phyloP scores from a whole-genome alignment of 2,888 invertebrate species.

The Dendrolimus pini region DNA sequence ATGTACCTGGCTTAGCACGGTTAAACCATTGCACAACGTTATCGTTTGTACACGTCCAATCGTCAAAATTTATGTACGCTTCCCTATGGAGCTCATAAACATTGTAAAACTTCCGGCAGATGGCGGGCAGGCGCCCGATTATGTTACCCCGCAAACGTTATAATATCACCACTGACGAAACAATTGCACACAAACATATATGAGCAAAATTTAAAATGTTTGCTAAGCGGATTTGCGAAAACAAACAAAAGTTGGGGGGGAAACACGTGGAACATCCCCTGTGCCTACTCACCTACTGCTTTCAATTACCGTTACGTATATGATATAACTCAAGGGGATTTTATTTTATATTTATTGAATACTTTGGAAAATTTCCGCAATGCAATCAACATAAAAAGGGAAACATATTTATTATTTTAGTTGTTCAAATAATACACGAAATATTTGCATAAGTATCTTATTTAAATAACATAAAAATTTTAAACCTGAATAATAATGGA shows the following conservation, averaged over 20 bases:
- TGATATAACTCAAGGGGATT: background rate
- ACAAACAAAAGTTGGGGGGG: conserved; percentile 1
- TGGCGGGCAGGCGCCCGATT: conserved; percentile 57
- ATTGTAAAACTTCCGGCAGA: conserved; percentile 73
- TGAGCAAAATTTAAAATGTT: conserved; percentile 41
- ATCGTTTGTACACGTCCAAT: conserved; percentile 52
- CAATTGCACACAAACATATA: conserved; percentile 29
- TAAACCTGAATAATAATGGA: no score
- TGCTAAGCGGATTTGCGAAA: conserved; percentile 37
- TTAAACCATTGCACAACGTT: conserved; percentile 48
- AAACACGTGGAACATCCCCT: conserved; percentile 3
- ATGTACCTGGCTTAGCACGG: conserved; percentile 2
- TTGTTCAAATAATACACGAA: no score
- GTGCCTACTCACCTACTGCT: background rate
- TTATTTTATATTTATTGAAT: background rate
- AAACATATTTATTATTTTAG: no score
- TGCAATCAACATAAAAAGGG: no score
- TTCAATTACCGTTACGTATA: background rate
- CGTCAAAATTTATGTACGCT: conserved; percentile 63
- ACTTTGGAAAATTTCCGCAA: background rate
- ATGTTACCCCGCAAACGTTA: conserved; percentile 34
- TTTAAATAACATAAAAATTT: no score
- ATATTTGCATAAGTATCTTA: no score
- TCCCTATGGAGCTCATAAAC: conserved; percentile 70
- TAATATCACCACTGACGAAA: conserved; percentile 28